Evolutionary conservation across 2,113 vertebrate genomes (phyloP).

Genomic region (Thunnus maccoyii): DNA sequence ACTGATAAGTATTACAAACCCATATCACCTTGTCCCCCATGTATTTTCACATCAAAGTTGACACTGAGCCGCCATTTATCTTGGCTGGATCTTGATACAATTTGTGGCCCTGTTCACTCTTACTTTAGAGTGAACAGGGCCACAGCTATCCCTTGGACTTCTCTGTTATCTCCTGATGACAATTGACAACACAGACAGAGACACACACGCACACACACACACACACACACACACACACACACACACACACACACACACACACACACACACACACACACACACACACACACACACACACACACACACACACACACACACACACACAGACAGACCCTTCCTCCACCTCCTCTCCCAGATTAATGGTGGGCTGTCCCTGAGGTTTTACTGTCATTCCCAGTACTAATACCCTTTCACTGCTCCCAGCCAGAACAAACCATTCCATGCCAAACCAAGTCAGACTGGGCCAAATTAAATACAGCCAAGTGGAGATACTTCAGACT

Average conservation of each 20-base stretch:
- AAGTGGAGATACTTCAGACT: constrained; percentile 43
- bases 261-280: no score
- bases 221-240: no score
- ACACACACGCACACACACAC: no score
- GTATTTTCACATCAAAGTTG: constrained; percentile 3
- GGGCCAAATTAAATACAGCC: constrained; percentile 66
- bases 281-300: no score
- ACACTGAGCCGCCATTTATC: constrained; percentile 1
- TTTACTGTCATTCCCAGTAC: constrained; percentile 66
- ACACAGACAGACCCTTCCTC: constrained; percentile 44
- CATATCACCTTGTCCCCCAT: background rate
- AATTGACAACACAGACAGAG: background rate
- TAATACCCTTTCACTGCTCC: constrained; percentile 66
- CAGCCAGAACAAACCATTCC: constrained; percentile 65
- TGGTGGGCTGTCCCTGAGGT: constrained; percentile 55
- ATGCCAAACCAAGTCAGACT: constrained; percentile 59
- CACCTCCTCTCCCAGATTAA: constrained; percentile 68
- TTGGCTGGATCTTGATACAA: background rate
- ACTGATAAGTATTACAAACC: background rate
- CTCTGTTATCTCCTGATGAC: constrained; percentile 39
- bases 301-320: background rate
- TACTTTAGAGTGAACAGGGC: constrained; percentile 6
- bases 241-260: background rate
- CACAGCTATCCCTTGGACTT: constrained; percentile 29
- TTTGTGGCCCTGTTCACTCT: background rate